phyloP scores from a whole-genome alignment of 2,797 vertebrate genomes.

The Discoglossus pictus region DNA sequence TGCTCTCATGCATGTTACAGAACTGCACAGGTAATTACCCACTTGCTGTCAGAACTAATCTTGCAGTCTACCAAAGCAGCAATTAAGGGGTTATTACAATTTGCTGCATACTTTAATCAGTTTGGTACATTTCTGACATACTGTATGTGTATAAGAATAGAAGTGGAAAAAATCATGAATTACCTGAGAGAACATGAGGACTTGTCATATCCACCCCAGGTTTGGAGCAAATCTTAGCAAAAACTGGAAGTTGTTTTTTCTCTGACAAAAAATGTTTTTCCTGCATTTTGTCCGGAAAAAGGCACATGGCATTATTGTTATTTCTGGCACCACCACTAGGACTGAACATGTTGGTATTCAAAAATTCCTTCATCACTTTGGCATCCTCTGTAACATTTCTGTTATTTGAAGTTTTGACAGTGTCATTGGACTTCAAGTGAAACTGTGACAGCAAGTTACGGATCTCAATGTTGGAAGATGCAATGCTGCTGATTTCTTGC shows the following conservation, averaged over 20 bases:
- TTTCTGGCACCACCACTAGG: background rate
- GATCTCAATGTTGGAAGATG: slow-evolving; percentile 54
- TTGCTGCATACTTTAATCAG: too few relatives aligned
- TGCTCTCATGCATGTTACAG: too few relatives aligned
- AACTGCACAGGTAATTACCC: too few relatives aligned
- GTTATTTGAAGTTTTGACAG: slow-evolving; percentile 13
- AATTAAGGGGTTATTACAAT: too few relatives aligned
- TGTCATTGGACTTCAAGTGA: slow-evolving; percentile 22
- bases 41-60: too few relatives aligned
- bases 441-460: slow-evolving; percentile 54
- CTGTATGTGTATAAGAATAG: too few relatives aligned
- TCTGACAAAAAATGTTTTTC: slow-evolving; percentile 28
- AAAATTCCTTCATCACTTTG: slow-evolving; percentile 51
- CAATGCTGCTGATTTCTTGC: too few relatives aligned
- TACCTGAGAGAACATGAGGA: too few relatives aligned
- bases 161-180: too few relatives aligned
- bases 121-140: too few relatives aligned
- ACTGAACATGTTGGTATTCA: slow-evolving; percentile 48
- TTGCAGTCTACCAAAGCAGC: too few relatives aligned
- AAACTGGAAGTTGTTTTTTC: slow-evolving; percentile 56
- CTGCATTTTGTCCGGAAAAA: slow-evolving; percentile 5
- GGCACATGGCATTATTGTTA: slow-evolving; percentile 18
- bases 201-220: accelerated
- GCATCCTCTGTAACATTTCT: slow-evolving; percentile 46
- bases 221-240: slow-evolving; percentile 58